Evolutionary conservation across 37 sponge, comb jelly and placozoan species (phyloP), one percentile per base, ranked within the genome.

Genomic region (Aplysina aerophoba): DNA sequence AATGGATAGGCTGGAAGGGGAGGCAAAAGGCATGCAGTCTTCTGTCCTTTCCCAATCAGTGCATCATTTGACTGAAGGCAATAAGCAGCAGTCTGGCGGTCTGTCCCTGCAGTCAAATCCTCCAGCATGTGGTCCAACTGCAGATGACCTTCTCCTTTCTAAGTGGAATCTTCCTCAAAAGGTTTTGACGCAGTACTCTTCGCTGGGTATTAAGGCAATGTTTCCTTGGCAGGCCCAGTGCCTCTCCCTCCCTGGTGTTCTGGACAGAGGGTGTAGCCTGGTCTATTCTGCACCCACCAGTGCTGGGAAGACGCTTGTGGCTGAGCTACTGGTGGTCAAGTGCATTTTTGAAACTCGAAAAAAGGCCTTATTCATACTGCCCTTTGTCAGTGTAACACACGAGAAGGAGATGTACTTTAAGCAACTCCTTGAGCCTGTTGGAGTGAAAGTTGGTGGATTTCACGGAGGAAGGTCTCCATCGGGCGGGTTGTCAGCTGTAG

Each of bases 201-300:
- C 71, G 33, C 57, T 69, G 0, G 99, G 99, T 0, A 90, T 99
- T 16, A 73, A 44, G 15, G 81, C 84, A 66, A 97, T 99, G 97
- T 99, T 95, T 86, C 72, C 88, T 25, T 99, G 99, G 99, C 99
- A 99, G 87, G 96, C 91, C 6, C 93, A 99, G 83, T 97, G 97
- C 41, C 93, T 99, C 28, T 66, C 82, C 69, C 71, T 87, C 59
- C 91, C 90, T 8, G 89, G 89, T 20, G 94, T 96, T 14, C 81
- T 99, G 35, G 34, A 34, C 0, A 75, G 78, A 24, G 95, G 95
- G 4, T 57, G 92, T 0, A 99, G 97, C 81, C 88, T 99, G 22
- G 89, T 99, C 6, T 97, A 90, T 78, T 96, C 97, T 17, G 99
- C 99, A 22, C 99, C 99, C 57, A 99, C 99, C 21, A 97, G 97